Percentiles rank a stretch among this genome's conserved stretches.
Conservation (phyloP, 2,888 invertebrate genomes). For the Eristalis tenax region DNA sequence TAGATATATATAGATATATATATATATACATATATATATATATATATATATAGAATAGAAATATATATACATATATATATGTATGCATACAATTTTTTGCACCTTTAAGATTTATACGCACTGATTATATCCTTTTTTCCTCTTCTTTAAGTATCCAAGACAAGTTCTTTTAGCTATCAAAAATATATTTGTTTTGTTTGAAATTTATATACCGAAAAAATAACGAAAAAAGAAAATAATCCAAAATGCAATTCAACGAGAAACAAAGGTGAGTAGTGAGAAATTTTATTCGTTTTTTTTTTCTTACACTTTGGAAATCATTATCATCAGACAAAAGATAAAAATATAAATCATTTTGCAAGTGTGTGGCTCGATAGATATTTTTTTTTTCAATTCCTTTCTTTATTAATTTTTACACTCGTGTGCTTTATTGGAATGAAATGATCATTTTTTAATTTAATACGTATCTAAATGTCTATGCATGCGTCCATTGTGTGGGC, state of each 20-base stretch:
- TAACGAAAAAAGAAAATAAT: background rate
- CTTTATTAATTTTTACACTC: background rate
- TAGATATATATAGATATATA: background rate
- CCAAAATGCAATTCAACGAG: constrained; percentile 59
- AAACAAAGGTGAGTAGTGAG: constrained; percentile 43
- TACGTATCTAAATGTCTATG: background rate
- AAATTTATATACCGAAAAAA: constrained; percentile 4
- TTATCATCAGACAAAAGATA: background rate
- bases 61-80: too few species aligned
- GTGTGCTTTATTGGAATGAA: background rate
- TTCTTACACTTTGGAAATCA: background rate
- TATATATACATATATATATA: too few species aligned
- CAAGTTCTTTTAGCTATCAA: background rate
- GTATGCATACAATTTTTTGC: background rate
- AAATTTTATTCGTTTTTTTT: background rate
- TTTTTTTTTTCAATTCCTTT: background rate
- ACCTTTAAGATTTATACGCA: background rate
- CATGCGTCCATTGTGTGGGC: constrained; percentile 32
- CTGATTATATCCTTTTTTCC: background rate
- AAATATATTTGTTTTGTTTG: background rate
- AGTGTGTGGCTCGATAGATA: background rate
- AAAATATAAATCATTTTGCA: background rate
- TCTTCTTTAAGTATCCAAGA: background rate
- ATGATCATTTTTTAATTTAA: constrained; percentile 4
- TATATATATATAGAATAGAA: background rate